Base-by-base conservation (phyloP, 2,888 invertebrate species). In the Micropterix aruncella region DNA sequence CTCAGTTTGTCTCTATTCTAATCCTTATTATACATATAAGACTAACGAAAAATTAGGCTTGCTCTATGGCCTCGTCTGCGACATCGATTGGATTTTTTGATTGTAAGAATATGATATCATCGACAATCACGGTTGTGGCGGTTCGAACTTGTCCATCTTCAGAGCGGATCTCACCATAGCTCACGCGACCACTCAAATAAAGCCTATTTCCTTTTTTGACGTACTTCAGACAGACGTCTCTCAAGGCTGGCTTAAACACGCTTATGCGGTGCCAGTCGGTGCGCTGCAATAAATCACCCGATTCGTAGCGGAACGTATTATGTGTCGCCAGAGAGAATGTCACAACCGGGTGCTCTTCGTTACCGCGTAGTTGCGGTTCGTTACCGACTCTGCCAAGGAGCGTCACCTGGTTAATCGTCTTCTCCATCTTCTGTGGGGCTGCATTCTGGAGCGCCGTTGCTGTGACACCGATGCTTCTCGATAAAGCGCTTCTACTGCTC, bases 201-300 rank as follows among this genome's bases (percentile, higher is more conserved):
- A 91, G 78, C 51, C 92, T 73, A 57, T 89, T 87, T 0, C 94
- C 94, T 65, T 91, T 93, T 55, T 79, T 85, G 45, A 93, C 60
- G 58, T 78, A 88, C 56, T 79, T 81, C 56, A 83, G 78, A 0
- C 90, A 83, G 1, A 77, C 75, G 18, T 92, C 89, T 37, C 92
- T 71, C 2, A 95, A 72, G 44, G 76, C 75, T 2, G 90, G 91
- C 56, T 82, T 88, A 60, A 94, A 94, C 4, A 93, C 83, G 53
- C 85, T 83, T 41, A 94, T 64, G 54, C 88, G 74, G 62, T 94
- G 94, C 94, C 94, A 94, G 53, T 93, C 92, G 5, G 92, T 91
- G 54, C 85, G 80, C 58, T 92, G 90, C 43, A 83, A 65, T 56
- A 83, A 73, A 52, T 90, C 88, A 3, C 89, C 91, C 58, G 74